A percentile compares a stretch with the other conserved stretches of the same genome.
phyloP scores from a whole-genome alignment of 2,797 vertebrate genomes.

The Sebastes kiyomatsui region DNA sequence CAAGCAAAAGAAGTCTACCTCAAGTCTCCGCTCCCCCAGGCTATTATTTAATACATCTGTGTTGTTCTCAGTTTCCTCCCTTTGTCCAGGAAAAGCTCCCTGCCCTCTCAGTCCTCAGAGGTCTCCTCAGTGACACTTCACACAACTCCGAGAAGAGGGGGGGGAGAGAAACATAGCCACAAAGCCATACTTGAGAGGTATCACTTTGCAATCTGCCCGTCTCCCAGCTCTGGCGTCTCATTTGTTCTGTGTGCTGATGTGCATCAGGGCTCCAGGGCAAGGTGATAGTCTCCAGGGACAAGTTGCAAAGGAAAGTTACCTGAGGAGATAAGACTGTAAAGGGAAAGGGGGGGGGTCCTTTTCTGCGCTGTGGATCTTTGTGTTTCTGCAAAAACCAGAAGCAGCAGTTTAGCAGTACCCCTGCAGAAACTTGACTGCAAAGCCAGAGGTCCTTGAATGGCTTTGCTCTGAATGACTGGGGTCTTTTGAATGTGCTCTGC shows the following conservation, averaged over 20 bases:
- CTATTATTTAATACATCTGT: conserved; percentile 73
- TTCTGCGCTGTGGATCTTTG: conserved; percentile 65
- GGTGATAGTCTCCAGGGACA: conserved; percentile 79
- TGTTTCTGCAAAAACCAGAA: conserved; percentile 67
- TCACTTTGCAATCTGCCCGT: conserved; percentile 82
- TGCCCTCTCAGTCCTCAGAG: conserved; percentile 70
- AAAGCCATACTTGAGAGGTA: conserved; percentile 82
- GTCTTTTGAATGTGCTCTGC: conserved; percentile 59
- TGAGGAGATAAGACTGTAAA: conserved; percentile 76
- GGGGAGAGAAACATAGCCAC: conserved; percentile 68
- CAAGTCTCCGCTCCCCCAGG: conserved; percentile 50
- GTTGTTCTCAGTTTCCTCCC: conserved; percentile 72
- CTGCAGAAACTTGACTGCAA: conserved; percentile 67
- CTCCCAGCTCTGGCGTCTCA: conserved; percentile 78
- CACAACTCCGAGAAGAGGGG: conserved; percentile 61
- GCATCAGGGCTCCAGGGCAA: conserved; percentile 84
- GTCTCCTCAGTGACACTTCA: conserved; percentile 76
- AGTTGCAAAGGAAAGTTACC: conserved; percentile 79
- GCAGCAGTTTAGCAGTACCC: conserved; percentile 69
- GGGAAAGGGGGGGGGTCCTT: conserved; percentile 11
- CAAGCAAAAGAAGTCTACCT: conserved; percentile 47
- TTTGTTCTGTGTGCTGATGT: conserved; percentile 87
- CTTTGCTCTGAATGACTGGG: conserved; percentile 54
- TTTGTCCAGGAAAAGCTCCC: conserved; percentile 75
- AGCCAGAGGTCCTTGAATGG: conserved; percentile 70